Evolutionary conservation across 1,140 invertebrate species (phyloP), one percentile per base, ranked within the genome.

Genomic region (Phthorimaea operculella): DNA sequence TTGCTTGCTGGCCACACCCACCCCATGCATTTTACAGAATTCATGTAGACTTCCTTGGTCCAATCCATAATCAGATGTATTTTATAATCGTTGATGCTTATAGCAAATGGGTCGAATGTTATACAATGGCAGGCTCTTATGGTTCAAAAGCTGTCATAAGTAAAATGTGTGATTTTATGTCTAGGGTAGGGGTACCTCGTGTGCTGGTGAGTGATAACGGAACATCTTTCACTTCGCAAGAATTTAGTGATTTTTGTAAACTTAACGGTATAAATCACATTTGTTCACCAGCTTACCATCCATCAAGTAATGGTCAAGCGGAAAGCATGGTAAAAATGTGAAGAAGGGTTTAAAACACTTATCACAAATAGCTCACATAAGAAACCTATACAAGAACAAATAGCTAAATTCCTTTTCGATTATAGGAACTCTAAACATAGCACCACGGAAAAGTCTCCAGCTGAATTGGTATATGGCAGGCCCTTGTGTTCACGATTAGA

Each of bases 31-130:
- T 62, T 47, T 10, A 70, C 12, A 33, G 68, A 11, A 17, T 79
- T 10, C 72, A 76, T 53, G 45, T 62, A 8, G 70, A 79, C 59
- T 70, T 68, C 57, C 59, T 61, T 33, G 73, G 72, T 14, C 70
- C 72, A 11, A 57, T 75, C 9, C 55, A 61, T 0, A 57, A 58
- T 3, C 62, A 57, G 49, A 70, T 65, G 64, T 74, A 72, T 57
- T 48, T 76, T 6, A 55, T 79, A 10, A 59, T 74, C 12, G 51
- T 60, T 3, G 67, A 76, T 33, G 66, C 70, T 4, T 63, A 59
- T 16, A 66, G 63, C 1, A 74, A 72, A 55, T 74, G 70, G 68
- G 21, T 68, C 0, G 73, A 73, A 33, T 16, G 11, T 36, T 39
- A 39, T 53, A 8, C 11, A 18, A 53, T 53, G 51, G n/a, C n/a